A percentile compares a stretch with the other conserved stretches of the same genome.
phyloP scores from a whole-genome alignment of 2,797 vertebrate genomes.

The Pangasius macronema region DNA sequence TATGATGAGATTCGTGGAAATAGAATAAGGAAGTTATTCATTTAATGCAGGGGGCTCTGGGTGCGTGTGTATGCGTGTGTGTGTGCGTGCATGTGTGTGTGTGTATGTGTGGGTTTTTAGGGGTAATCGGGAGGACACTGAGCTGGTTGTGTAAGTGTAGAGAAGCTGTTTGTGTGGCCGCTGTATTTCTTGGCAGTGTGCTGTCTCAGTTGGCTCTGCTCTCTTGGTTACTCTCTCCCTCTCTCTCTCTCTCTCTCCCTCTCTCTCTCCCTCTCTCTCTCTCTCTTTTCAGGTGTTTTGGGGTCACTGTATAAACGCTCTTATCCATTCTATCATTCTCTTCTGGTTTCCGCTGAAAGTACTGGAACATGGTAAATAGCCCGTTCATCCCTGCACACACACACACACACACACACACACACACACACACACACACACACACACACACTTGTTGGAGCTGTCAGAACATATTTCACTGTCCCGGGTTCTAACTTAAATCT shows the following conservation, averaged over 20 bases:
- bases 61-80: conserved; percentile 45
- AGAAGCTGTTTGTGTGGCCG: conserved; percentile 58
- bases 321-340: conserved; percentile 98
- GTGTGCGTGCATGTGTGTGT: conserved; percentile 41
- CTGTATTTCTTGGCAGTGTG: conserved; percentile 64
- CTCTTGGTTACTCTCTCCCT: conserved; percentile 40
- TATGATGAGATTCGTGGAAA: conserved; percentile 70
- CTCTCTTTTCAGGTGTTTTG: conserved; percentile 88
- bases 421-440: conserved; percentile 8
- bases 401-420: conserved; percentile 11
- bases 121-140: conserved; percentile 65
- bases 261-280: conserved; percentile 65
- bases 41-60: conserved; percentile 59
- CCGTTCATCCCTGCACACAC: conserved; percentile 14
- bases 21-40: conserved; percentile 80
- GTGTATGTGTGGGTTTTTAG: conserved; percentile 49
- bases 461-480: conserved; percentile 11
- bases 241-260: conserved; percentile 57
- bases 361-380: conserved; percentile 88
- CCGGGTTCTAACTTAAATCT: not conserved
- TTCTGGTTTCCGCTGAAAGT: conserved; percentile 99
- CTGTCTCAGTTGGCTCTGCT: conserved; percentile 65
- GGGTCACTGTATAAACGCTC: conserved; percentile 98
- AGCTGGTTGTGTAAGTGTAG: conserved; percentile 64
- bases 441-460: not conserved